Evolutionary conservation across 2,888 invertebrate species (phyloP).

Genomic region (Aethes cnicana): DNA sequence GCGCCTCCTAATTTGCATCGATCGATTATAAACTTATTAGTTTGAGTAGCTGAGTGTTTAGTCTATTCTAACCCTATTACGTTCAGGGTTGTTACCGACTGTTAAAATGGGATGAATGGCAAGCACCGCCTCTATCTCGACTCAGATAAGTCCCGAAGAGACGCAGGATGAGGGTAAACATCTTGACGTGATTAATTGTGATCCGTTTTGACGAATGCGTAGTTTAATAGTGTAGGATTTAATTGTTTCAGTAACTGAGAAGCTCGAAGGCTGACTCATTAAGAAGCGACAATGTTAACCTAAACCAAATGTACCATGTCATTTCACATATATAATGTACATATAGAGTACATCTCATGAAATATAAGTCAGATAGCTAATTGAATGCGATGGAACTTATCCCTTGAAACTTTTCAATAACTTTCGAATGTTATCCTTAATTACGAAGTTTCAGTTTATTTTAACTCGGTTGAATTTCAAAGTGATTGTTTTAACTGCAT

Average conservation of each 20-base stretch:
- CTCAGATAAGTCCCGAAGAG: conserved; percentile 70
- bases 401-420: background rate
- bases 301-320: background rate
- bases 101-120: conserved; percentile 48
- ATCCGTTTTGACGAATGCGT: conserved; percentile 57
- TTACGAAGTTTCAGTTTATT: background rate
- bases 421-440: background rate
- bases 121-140: conserved; percentile 61
- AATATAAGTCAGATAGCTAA: too few species aligned
- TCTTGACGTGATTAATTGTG: conserved; percentile 78
- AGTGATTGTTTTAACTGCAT: background rate
- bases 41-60: conserved; percentile 49
- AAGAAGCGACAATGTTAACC: background rate
- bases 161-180: conserved; percentile 77
- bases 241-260: conserved; percentile 65
- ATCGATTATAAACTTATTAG: conserved; percentile 59
- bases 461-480: background rate
- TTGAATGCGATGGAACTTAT: background rate
- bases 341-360: too few species aligned
- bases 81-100: conserved; percentile 56
- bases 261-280: conserved; percentile 2
- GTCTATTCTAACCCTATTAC: conserved; percentile 53
- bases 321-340: background rate
- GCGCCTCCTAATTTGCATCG: conserved; percentile 45
- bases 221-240: conserved; percentile 75